These are phyloP conservation scores for Protobothrops mucrosquamatus DNA, from an alignment of 2,113 vertebrate species.

Conservation along the genomic window DNA sequence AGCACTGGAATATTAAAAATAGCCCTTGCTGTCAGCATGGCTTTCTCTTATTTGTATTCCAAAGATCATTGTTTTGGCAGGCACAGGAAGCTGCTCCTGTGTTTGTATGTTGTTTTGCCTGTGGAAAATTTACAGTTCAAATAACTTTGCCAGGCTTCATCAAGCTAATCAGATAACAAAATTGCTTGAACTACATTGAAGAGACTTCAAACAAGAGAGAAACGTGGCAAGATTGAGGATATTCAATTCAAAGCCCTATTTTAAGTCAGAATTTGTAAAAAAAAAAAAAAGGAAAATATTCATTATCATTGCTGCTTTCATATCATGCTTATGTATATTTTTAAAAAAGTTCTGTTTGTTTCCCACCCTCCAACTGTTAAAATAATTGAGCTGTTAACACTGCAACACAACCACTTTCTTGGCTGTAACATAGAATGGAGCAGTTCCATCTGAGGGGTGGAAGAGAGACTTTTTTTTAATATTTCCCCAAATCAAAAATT, in stretches of 20 bases:
- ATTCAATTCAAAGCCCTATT: slow-evolving; percentile 12
- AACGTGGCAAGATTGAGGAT: slow-evolving; percentile 44
- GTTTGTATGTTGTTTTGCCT: slow-evolving; percentile 76
- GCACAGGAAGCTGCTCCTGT: slow-evolving; percentile 73
- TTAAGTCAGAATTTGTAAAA: slow-evolving; percentile 44
- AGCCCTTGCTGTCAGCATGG: slow-evolving; percentile 77
- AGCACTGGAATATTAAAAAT: slow-evolving; percentile 72
- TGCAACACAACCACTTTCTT: slow-evolving; percentile 33
- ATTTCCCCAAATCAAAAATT: not conserved
- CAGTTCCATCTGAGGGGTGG: not conserved
- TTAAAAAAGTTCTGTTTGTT: not conserved
- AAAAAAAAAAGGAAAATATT: too few species aligned
- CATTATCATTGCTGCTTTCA: not conserved
- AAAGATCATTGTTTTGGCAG: slow-evolving; percentile 79
- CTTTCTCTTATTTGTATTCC: slow-evolving; percentile 80
- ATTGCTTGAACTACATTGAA: slow-evolving; percentile 70
- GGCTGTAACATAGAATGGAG: not conserved
- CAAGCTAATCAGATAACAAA: slow-evolving; percentile 73
- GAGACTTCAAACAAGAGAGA: slow-evolving; percentile 65
- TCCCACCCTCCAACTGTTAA: not conserved
- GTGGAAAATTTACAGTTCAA: slow-evolving; percentile 75
- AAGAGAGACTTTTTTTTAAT: not conserved
- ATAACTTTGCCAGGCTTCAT: slow-evolving; percentile 73
- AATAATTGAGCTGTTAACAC: slow-evolving; percentile 51
- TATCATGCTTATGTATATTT: not conserved